Base-by-base conservation (phyloP, 2,888 invertebrate genomes). In the Drosophila bunnanda region DNA sequence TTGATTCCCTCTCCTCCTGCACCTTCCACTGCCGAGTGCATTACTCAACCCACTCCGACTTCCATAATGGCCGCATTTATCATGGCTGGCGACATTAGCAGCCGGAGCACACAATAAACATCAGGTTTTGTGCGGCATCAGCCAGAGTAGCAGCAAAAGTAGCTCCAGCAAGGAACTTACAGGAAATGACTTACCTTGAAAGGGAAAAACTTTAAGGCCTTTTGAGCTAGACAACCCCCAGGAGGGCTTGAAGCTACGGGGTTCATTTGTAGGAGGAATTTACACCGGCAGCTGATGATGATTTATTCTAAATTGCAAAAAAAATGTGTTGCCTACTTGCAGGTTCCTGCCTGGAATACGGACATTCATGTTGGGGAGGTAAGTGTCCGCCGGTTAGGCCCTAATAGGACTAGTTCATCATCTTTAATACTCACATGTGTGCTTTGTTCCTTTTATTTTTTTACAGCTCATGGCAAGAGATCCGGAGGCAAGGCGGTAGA, bases 301-400 rank as follows among this genome's bases (percentile, higher is more conserved):
- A 83, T 83, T 86, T 83, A 80, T 86, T 39, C 9, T 62, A 68
- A 73, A 65, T 71, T 46, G 43, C 3, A 48, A 54, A 48, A 54
- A 65, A 75, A 71, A 50, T 71, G 48, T 62, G 15, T 62, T 76
- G 58, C 50, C 70, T 73, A 53, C 55, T 80, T 85, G 13, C 77
- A 92, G 92, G 91, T 69, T 91, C 91, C 74, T 92, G 92, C 54
- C 69, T 91, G 82, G 91, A 91, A 85, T 92, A 91, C 76, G 92
- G 92, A 72, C 92, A 92, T 70, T 92, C 92, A 4, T 92, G 92
- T 71, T 92, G 91, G 91, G 92, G 92, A 60, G 92, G 92, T 92
- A 85, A 90, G 90, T 90, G 32, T 8, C 41, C 9, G 20, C 8
- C 10, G 17, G 48, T 43, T 59, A 20, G 20, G 7, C 25, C n/a